Conservation (phyloP, 2,797 vertebrate genomes). For the Periophthalmus magnuspinnatus region DNA sequence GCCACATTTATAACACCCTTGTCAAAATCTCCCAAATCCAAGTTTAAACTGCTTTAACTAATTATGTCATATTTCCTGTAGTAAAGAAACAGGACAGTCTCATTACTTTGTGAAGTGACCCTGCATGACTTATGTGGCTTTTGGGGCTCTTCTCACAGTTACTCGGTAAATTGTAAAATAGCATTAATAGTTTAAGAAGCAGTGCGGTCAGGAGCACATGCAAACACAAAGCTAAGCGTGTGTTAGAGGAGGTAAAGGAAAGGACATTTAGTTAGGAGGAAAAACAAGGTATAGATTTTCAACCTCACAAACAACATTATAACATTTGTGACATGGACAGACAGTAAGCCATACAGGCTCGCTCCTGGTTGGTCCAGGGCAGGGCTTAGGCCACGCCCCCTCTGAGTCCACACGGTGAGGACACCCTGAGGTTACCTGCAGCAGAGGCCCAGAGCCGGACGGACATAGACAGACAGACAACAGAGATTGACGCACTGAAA, state of each 20-base stretch:
- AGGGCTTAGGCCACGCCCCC: constrained; percentile 51
- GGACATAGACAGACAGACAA: constrained; percentile 74
- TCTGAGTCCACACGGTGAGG: constrained; percentile 61
- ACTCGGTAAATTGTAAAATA: not conserved
- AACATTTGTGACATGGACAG: constrained; percentile 54
- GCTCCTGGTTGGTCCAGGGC: constrained; percentile 60
- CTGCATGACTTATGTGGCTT: not conserved
- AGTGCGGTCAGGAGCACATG: constrained; percentile 52
- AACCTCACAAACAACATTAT: constrained; percentile 65
- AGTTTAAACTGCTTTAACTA: not conserved
- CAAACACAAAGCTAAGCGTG: constrained; percentile 37
- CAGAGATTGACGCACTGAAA: constrained; percentile 79
- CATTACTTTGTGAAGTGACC: not conserved
- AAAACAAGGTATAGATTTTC: constrained; percentile 56
- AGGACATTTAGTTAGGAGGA: constrained; percentile 35
- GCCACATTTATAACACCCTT: not conserved
- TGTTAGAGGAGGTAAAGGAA: constrained; percentile 5
- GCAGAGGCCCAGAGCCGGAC: constrained; percentile 60
- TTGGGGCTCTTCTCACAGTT: not conserved
- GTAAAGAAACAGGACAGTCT: not conserved
- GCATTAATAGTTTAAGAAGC: constrained; percentile 25
- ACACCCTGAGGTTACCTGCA: constrained; percentile 65
- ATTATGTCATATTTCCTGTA: not conserved
- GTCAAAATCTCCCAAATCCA: not conserved
- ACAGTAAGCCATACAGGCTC: constrained; percentile 67